phyloP scores from a whole-genome alignment of 2,113 vertebrate genomes.

The Perognathus longimembris region DNA sequence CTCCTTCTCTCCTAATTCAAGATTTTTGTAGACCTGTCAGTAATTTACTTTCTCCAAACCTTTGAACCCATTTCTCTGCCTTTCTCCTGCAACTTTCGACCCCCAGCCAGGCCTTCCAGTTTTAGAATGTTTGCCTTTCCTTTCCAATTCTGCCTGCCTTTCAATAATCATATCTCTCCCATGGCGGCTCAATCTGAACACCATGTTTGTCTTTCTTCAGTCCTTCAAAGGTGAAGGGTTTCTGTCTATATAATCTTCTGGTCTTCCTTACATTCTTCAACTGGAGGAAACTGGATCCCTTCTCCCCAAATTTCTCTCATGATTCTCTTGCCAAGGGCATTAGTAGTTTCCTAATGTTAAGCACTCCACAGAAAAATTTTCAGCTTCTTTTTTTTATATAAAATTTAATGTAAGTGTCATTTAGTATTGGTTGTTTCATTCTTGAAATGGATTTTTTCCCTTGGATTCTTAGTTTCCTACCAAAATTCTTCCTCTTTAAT shows the following conservation, averaged over 20 bases:
- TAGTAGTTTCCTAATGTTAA: background rate
- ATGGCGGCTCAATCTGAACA: fast-evolving
- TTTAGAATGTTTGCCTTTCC: background rate
- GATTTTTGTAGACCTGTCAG: background rate
- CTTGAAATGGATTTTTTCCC: background rate
- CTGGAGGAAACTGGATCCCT: background rate
- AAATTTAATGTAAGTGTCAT: background rate
- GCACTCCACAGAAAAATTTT: background rate
- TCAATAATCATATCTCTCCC: too few species aligned
- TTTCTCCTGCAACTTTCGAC: background rate
- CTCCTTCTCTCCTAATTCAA: background rate
- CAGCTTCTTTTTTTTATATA: background rate
- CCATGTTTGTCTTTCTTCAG: background rate
- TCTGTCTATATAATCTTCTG: background rate
- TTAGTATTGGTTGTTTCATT: background rate
- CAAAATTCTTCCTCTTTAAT: background rate
- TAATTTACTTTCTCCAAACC: background rate
- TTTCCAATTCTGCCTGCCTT: background rate
- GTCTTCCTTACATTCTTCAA: background rate
- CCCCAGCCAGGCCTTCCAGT: background rate
- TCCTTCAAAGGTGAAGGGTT: background rate
- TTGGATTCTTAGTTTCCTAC: background rate
- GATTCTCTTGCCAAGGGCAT: background rate
- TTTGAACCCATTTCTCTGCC: background rate
- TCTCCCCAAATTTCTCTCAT: background rate